These are phyloP conservation scores for Diplodus sargus DNA, from an alignment of 2,797 vertebrate genomes.

Conservation along the genomic window DNA sequence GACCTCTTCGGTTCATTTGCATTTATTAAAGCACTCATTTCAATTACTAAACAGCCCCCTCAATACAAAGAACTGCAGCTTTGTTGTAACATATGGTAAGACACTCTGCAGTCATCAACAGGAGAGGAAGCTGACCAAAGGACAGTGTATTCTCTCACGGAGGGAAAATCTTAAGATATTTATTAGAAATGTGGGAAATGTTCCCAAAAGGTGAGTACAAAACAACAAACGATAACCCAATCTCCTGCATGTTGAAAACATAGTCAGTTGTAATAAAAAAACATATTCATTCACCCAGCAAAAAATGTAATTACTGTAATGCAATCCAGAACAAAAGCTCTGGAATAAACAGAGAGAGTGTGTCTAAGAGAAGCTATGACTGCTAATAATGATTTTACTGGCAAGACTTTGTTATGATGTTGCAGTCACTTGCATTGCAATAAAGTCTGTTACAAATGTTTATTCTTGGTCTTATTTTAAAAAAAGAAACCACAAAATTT, in stretches of 20 bases:
- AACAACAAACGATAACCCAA: not conserved
- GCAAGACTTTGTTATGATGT: not conserved
- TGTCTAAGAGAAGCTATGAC: not conserved
- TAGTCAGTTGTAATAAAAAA: not conserved
- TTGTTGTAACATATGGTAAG: not conserved
- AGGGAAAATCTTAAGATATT: not conserved
- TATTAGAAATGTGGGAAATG: not conserved
- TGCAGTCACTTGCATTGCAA: not conserved
- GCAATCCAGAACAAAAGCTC: not conserved
- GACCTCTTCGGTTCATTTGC: not conserved
- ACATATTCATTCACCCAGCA: not conserved
- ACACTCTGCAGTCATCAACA: not conserved
- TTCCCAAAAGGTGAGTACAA: not conserved
- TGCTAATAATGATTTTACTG: not conserved
- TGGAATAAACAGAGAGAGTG: not conserved
- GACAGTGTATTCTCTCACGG: not conserved
- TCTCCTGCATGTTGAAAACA: not conserved
- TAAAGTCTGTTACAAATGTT: not conserved
- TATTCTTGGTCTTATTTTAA: not conserved
- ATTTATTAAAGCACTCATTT: not conserved
- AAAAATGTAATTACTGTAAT: not conserved
- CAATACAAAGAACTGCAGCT: not conserved
- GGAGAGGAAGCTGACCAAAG: not conserved
- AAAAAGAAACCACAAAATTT: not conserved
- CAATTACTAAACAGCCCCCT: not conserved